Percentiles rank a stretch among this genome's conserved stretches.
These are phyloP conservation scores for Neoitamus cyanurus DNA, from an alignment of 2,888 invertebrate species.

Conservation along the genomic window DNA sequence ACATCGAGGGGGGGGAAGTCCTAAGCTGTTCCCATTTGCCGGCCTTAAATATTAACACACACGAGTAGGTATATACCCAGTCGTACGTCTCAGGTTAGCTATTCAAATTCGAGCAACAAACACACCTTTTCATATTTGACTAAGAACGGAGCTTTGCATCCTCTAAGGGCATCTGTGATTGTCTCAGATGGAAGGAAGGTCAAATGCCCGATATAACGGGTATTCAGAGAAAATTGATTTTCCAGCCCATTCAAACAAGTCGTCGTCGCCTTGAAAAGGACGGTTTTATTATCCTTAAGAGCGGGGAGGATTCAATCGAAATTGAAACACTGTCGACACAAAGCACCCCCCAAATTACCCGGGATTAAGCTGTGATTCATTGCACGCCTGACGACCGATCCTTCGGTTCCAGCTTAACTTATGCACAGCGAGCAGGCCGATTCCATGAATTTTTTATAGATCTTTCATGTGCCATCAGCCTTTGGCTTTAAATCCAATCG, in stretches of 20 bases:
- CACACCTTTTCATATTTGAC: slow-evolving; percentile 21
- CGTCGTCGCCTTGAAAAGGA: not conserved
- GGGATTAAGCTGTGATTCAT: slow-evolving; percentile 29
- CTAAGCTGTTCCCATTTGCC: not conserved
- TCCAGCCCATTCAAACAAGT: slow-evolving; percentile 11
- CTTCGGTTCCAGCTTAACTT: not conserved
- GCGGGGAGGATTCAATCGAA: not conserved
- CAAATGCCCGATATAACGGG: not conserved
- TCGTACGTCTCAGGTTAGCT: not conserved
- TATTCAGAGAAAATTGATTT: slow-evolving; percentile 14
- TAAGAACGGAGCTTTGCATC: not conserved
- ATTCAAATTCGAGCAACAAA: slow-evolving; percentile 13
- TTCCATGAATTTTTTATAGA: slow-evolving; percentile 44
- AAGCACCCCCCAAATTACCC: not conserved
- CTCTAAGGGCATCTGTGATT: not conserved
- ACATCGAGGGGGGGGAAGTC: not conserved
- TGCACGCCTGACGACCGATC: slow-evolving; percentile 26
- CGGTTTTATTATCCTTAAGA: slow-evolving; percentile 18
- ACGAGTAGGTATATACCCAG: not conserved
- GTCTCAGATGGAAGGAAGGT: slow-evolving; percentile 30
- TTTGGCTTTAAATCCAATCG: not conserved
- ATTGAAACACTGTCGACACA: not conserved
- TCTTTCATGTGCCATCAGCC: slow-evolving; percentile 9
- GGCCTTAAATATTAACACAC: not conserved
- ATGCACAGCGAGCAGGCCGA: not conserved